A percentile compares a stretch with the other conserved stretches of the same genome.
Evolutionary conservation across 2,113 vertebrate genomes (phyloP).

Genomic region (Tenebrosternarchus preto): DNA sequence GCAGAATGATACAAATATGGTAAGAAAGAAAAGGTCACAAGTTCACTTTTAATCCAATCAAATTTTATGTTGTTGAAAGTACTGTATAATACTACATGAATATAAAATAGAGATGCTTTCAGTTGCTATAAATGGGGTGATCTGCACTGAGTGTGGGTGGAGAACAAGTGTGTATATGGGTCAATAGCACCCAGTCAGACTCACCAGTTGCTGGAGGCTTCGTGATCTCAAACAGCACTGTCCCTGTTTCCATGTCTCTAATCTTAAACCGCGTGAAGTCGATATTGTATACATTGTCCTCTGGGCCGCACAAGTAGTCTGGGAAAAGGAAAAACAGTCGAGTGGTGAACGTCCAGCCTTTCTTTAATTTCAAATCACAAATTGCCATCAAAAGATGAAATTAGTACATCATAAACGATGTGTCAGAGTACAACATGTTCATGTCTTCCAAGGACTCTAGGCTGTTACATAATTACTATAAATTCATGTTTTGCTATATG

Average conservation of each 20-base stretch:
- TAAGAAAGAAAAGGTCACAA: too few species aligned
- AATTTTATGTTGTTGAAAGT: too few species aligned
- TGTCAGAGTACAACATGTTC: slow-evolving; percentile 1
- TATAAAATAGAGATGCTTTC: background rate
- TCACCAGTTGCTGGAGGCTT: slow-evolving; percentile 88
- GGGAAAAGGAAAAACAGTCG: slow-evolving; percentile 33
- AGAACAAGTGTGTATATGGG: background rate
- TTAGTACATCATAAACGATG: background rate
- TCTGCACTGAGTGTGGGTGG: background rate
- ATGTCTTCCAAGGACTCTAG: background rate
- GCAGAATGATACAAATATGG: too few species aligned
- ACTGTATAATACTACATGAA: background rate
- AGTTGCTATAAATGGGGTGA: background rate
- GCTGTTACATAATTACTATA: slow-evolving; percentile 1
- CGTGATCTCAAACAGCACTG: slow-evolving; percentile 97
- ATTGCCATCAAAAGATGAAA: background rate
- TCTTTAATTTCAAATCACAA: background rate
- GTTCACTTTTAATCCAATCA: too few species aligned
- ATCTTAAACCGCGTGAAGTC: slow-evolving; percentile 98
- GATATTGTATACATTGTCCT: slow-evolving; percentile 94
- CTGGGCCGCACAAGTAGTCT: slow-evolving; percentile 94
- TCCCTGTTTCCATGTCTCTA: slow-evolving; percentile 95
- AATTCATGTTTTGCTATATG: background rate
- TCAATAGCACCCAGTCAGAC: background rate
- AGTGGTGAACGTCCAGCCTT: background rate